phyloP scores from a whole-genome alignment of 2,113 vertebrate species.

The Oenanthe oenanthe region DNA sequence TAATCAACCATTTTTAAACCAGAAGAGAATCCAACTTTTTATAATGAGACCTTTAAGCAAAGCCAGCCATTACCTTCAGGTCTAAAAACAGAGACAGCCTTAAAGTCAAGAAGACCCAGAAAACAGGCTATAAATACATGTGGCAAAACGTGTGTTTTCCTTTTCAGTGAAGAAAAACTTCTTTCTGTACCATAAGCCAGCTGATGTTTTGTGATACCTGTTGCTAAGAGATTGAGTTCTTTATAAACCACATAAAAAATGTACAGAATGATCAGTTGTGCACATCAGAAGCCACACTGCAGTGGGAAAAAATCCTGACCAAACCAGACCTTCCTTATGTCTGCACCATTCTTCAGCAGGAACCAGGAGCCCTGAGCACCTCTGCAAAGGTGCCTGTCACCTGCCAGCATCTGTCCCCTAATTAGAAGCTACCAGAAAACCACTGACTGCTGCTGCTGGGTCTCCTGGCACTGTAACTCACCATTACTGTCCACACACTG shows the following conservation, averaged over 20 bases:
- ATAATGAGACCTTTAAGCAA: background rate
- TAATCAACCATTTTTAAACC: background rate
- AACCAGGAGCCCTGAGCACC: background rate
- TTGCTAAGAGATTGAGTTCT: conserved; percentile 55
- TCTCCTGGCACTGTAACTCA: conserved; percentile 43
- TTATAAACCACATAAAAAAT: background rate
- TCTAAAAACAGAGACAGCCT: conserved; percentile 42
- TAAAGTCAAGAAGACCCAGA: conserved; percentile 52
- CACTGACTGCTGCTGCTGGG: conserved; percentile 21
- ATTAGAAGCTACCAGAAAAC: conserved; percentile 53
- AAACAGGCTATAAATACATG: conserved; percentile 57
- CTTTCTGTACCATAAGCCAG: conserved; percentile 40
- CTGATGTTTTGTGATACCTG: conserved; percentile 50
- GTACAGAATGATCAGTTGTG: background rate
- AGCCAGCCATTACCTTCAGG: background rate
- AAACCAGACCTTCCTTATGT: background rate
- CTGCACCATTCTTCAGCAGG: background rate
- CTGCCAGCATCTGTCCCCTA: background rate
- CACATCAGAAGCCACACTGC: background rate
- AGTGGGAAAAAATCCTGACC: background rate
- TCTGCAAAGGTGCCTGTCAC: background rate
- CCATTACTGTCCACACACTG: background rate
- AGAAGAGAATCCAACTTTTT: background rate
- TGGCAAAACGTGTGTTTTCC: background rate
- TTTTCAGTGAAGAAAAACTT: background rate